Conservation (phyloP, 2,797 vertebrate genomes). For the Atherinosoma microstoma region DNA sequence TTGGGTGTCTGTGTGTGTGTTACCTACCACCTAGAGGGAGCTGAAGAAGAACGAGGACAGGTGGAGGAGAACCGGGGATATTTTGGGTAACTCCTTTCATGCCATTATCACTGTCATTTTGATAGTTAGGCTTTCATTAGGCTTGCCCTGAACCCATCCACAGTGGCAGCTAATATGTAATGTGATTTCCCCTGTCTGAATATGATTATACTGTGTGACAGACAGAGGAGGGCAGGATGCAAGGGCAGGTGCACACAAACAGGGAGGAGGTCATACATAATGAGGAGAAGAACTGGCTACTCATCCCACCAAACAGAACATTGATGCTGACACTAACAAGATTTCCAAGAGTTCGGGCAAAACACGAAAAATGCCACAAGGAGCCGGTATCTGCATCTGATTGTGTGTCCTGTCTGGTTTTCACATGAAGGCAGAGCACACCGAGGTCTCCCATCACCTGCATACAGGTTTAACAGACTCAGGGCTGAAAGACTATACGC, state of each 20-base stretch:
- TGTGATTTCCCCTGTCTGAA: slow-evolving; percentile 62
- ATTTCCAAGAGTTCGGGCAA: slow-evolving; percentile 27
- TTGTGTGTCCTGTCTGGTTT: slow-evolving; percentile 16
- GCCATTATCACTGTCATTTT: slow-evolving; percentile 57
- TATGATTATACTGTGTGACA: slow-evolving; percentile 58
- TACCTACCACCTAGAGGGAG: slow-evolving; percentile 14
- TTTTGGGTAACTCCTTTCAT: slow-evolving; percentile 49
- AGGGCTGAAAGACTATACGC: not conserved
- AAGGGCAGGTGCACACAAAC: slow-evolving; percentile 67
- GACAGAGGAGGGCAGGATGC: slow-evolving; percentile 61
- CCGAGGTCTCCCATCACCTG: slow-evolving; percentile 2
- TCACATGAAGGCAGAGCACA: slow-evolving; percentile 3
- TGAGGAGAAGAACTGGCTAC: slow-evolving; percentile 41
- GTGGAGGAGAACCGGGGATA: slow-evolving; percentile 41
- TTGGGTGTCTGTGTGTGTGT: slow-evolving; percentile 3
- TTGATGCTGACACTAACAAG: slow-evolving; percentile 39
- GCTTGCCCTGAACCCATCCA: slow-evolving; percentile 59
- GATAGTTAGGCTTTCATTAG: slow-evolving; percentile 65
- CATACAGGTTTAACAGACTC: not conserved
- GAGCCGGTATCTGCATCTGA: slow-evolving; percentile 12
- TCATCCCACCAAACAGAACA: slow-evolving; percentile 23
- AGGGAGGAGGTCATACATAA: slow-evolving; percentile 61
- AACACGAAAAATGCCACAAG: slow-evolving; percentile 21
- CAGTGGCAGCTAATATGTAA: slow-evolving; percentile 56
- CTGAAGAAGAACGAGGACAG: slow-evolving; percentile 20